These are phyloP conservation scores for Cyprinodon variegatus DNA, from an alignment of 2,113 vertebrate species.

Conservation along the genomic window DNA sequence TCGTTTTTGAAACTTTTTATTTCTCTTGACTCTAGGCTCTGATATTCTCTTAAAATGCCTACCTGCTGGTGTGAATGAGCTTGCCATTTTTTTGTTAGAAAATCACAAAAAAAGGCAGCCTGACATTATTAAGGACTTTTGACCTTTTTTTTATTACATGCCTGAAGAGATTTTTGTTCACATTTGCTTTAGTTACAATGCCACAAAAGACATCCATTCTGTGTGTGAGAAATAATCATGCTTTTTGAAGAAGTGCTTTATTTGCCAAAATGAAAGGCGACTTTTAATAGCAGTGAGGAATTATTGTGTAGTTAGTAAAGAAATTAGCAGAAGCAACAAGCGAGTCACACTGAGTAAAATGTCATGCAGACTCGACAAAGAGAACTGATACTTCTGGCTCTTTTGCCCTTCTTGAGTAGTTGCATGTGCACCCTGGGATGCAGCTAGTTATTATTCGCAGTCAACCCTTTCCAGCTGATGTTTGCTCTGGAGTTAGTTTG, in stretches of 20 bases:
- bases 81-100: not conserved
- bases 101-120: not conserved
- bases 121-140: too few species aligned
- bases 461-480: constrained; percentile 42
- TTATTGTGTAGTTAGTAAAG: not conserved
- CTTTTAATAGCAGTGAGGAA: not conserved
- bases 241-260: not conserved
- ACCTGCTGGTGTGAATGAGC: not conserved
- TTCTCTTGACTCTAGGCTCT: not conserved
- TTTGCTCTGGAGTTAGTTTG: constrained; percentile 47
- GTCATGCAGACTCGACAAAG: not conserved
- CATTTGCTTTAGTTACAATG: too few species aligned
- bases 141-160: not conserved
- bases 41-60: not conserved
- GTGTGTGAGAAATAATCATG: not conserved
- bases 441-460: constrained; percentile 48
- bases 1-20: not conserved
- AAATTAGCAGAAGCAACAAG: not conserved
- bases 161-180: not conserved
- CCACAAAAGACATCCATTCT: not conserved
- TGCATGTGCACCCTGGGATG: not conserved
- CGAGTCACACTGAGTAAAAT: not conserved
- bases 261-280: not conserved
- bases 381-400: constrained; percentile 1
- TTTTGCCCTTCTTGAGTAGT: constrained; percentile 25